Conservation (phyloP, 2,113 vertebrate species). For the Bubalus kerabau region DNA sequence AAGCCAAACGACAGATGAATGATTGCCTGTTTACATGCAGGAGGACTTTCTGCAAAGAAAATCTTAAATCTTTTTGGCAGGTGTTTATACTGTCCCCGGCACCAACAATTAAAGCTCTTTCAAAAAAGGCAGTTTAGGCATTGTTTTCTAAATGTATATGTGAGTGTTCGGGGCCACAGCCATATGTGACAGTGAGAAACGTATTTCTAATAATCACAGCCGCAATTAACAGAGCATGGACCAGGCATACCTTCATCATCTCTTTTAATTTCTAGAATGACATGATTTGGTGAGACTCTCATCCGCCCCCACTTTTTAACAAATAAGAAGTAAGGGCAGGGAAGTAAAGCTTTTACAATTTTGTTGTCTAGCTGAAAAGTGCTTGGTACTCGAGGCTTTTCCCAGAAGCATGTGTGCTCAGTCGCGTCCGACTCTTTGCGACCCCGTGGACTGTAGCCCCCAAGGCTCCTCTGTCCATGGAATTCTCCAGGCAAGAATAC, state of each 20-base stretch:
- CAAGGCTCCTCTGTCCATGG: background rate
- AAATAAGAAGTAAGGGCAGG: background rate
- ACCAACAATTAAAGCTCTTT: constrained; percentile 36
- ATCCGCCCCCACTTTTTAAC: background rate
- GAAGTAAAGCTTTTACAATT: background rate
- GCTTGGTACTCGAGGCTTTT: background rate
- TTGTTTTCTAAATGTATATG: constrained; percentile 10
- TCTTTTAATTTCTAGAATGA: background rate
- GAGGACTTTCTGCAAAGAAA: constrained; percentile 54
- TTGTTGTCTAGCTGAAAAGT: background rate
- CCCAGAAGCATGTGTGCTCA: background rate
- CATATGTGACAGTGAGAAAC: constrained; percentile 10
- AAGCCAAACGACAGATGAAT: background rate
- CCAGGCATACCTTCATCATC: background rate
- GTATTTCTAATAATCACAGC: background rate
- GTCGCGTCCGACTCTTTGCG: background rate
- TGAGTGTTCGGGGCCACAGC: background rate
- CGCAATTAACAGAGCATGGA: background rate
- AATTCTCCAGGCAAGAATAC: background rate
- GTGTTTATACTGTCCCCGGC: constrained; percentile 46
- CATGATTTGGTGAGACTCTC: background rate
- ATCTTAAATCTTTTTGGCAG: constrained; percentile 61
- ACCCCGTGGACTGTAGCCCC: background rate
- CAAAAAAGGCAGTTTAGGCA: constrained; percentile 1
- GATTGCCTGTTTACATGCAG: constrained; percentile 14